A percentile compares a stretch with the other conserved stretches of the same genome.
Evolutionary conservation across 2,113 vertebrate species (phyloP).

Genomic region (Gymnobelideus leadbeateri): DNA sequence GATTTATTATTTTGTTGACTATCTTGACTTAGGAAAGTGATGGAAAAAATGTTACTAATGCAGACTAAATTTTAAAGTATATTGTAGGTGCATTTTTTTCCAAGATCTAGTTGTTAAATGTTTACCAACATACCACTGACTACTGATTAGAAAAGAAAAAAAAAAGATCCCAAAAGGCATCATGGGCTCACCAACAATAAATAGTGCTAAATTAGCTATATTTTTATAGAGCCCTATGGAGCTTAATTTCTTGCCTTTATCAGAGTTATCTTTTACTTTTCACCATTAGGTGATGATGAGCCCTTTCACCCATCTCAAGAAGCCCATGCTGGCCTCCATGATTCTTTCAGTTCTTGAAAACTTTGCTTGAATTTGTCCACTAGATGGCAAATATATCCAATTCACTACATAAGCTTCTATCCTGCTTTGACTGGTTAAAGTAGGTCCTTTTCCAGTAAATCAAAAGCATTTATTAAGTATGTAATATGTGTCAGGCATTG

Average conservation of each 20-base stretch:
- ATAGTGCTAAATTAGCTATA: background rate
- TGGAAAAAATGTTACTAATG: no score
- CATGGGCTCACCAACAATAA: background rate
- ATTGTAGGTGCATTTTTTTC: background rate
- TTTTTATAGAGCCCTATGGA: background rate
- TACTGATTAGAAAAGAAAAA: background rate
- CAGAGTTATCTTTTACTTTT: background rate
- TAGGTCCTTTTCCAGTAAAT: background rate
- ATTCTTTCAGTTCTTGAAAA: background rate
- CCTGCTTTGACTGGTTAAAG: background rate
- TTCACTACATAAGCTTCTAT: background rate
- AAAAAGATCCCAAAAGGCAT: background rate
- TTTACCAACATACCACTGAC: background rate
- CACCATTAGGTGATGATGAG: background rate
- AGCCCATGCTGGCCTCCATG: background rate
- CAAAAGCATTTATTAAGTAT: background rate
- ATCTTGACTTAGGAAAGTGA: background rate
- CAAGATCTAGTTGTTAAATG: background rate
- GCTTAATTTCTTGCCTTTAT: background rate
- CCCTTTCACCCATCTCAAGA: background rate
- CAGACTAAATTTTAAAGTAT: no score
- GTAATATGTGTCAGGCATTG: background rate
- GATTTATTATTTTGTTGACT: background rate
- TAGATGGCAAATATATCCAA: background rate
- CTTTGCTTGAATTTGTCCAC: background rate